Evolutionary conservation across 53 echinoderm and acorn worm genomes (phyloP).

Genomic region (Echinometra lucunter): DNA sequence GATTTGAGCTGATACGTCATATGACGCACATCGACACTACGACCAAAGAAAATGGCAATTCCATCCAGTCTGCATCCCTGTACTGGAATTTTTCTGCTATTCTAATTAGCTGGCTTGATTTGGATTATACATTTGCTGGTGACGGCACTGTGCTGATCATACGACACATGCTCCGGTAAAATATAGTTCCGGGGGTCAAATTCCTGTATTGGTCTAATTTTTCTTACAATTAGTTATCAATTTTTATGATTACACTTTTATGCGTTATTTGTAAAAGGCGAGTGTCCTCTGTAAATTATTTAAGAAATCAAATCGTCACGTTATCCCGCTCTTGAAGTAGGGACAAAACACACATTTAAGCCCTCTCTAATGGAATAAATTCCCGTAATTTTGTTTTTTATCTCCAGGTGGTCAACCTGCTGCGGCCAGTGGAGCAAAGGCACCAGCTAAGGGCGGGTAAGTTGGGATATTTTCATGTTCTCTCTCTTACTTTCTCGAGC

Average conservation of each 20-base stretch:
- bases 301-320: too few species aligned
- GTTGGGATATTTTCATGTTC: not conserved
- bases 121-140: not conserved
- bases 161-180: not conserved
- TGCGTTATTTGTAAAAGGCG: too few species aligned
- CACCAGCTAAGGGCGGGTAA: not conserved
- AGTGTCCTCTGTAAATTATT: too few species aligned
- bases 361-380: too few species aligned
- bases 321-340: too few species aligned
- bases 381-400: not conserved
- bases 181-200: not conserved
- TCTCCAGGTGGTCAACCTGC: slow-evolving; percentile 42
- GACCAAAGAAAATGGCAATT: not conserved
- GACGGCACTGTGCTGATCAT: not conserved
- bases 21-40: not conserved
- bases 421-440: too few species aligned
- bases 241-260: too few species aligned
- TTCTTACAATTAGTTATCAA: too few species aligned
- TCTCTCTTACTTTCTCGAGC: not conserved
- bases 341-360: too few species aligned
- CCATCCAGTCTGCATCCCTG: not conserved
- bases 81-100: not conserved
- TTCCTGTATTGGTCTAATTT: too few species aligned
- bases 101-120: not conserved
- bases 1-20: not conserved